These are phyloP conservation scores for Drosophila pectinifera DNA, from an alignment of 1,140 invertebrate genomes.

Conservation along the genomic window DNA sequence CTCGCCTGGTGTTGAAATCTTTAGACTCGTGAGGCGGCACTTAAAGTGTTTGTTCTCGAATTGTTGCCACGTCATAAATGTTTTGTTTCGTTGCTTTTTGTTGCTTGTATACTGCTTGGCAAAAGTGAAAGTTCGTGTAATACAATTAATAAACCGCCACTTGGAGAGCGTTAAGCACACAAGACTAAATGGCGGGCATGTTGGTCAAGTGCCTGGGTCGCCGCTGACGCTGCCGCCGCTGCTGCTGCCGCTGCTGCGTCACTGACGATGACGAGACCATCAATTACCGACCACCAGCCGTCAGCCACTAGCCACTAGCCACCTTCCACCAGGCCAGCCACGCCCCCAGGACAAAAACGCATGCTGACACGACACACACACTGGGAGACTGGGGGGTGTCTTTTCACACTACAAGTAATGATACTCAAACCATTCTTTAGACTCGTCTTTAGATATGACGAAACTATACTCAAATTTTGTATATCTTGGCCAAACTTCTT, in stretches of 20 bases:
- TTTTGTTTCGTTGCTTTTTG: constrained; percentile 17
- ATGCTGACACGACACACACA: constrained; percentile 32
- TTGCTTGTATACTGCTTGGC: constrained; percentile 11
- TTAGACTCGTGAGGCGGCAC: constrained; percentile 66
- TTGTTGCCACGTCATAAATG: constrained; percentile 73
- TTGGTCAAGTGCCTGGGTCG: constrained; percentile 44
- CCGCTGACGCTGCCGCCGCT: constrained; percentile 14
- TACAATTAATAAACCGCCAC: constrained; percentile 77
- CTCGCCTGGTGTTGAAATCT: constrained; percentile 53
- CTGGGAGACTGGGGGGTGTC: neutral
- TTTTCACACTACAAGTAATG: neutral
- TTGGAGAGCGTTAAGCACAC: constrained; percentile 63
- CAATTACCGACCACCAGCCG: constrained; percentile 49
- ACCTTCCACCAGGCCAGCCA: constrained; percentile 8
- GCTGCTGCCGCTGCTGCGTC: constrained; percentile 31
- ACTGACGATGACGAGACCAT: constrained; percentile 46
- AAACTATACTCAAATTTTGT: too few species aligned
- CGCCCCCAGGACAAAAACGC: constrained; percentile 25
- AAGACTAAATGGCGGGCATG: constrained; percentile 60
- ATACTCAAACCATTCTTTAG: neutral
- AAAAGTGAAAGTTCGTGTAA: constrained; percentile 77
- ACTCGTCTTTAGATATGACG: too few species aligned
- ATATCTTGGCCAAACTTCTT: too few species aligned
- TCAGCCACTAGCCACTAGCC: constrained; percentile 2
- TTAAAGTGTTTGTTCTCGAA: constrained; percentile 56